Evolutionary conservation across 2,113 vertebrate genomes (phyloP).

Genomic region (Strigops habroptila): DNA sequence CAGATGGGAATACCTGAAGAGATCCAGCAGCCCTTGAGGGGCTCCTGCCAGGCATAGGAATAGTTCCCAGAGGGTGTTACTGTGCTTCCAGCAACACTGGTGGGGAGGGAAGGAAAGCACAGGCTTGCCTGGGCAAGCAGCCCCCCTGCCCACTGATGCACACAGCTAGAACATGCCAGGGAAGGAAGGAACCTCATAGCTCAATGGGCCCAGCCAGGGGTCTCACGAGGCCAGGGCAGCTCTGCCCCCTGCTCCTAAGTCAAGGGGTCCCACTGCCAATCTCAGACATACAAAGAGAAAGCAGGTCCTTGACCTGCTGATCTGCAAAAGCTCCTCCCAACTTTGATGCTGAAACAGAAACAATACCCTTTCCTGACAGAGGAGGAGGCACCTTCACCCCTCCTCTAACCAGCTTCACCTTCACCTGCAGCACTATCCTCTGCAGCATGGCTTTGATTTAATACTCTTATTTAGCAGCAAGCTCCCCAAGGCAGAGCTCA

Average conservation of each 20-base stretch:
- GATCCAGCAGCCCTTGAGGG: not conserved
- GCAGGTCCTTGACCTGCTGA: not conserved
- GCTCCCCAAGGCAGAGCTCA: not conserved
- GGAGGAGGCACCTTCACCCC: not conserved
- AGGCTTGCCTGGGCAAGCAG: not conserved
- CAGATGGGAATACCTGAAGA: not conserved
- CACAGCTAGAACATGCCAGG: not conserved
- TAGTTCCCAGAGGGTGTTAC: not conserved
- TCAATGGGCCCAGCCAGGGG: rapidly evolving
- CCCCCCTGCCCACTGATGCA: not conserved
- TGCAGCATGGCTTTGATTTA: not conserved
- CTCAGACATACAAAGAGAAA: not conserved
- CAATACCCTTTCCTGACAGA: not conserved
- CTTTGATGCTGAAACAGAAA: not conserved
- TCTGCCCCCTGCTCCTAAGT: not conserved
- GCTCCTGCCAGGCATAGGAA: not conserved
- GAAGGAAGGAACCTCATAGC: not conserved
- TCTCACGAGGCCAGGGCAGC: not conserved
- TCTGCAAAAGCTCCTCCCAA: rapidly evolving
- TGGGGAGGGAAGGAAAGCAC: not conserved
- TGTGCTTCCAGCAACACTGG: not conserved
- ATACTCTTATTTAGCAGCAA: not conserved
- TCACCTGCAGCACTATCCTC: not conserved
- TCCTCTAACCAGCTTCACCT: not conserved
- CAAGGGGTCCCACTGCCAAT: not conserved